Evolutionary conservation across 2,113 vertebrate genomes (phyloP).

Genomic region (Erythrocercus mccallii): DNA sequence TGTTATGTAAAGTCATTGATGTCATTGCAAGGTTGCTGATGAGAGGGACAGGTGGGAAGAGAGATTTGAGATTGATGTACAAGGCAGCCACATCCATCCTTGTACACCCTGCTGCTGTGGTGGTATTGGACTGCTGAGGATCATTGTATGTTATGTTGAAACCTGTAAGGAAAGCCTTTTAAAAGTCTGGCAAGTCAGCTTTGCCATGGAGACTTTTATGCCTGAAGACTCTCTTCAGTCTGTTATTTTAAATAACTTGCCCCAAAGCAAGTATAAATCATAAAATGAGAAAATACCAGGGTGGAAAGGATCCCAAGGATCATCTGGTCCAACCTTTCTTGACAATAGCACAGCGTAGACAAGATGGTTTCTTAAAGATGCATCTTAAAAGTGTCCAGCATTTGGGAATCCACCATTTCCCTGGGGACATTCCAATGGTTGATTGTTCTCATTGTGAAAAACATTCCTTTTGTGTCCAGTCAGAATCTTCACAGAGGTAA

Average conservation of each 20-base stretch:
- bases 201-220: background rate
- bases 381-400: background rate
- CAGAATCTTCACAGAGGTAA: background rate
- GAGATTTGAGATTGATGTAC: background rate
- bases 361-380: background rate
- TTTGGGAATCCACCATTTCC: background rate
- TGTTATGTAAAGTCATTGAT: background rate
- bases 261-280: constrained; percentile 1
- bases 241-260: constrained; percentile 20
- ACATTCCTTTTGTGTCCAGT: background rate
- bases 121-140: background rate
- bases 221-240: background rate
- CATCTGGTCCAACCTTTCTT: background rate
- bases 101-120: background rate
- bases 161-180: background rate
- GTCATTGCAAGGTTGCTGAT: background rate
- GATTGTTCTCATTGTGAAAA: background rate
- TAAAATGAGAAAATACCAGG: background rate
- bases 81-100: background rate
- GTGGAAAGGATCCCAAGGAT: background rate
- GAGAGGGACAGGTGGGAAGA: background rate
- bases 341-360: background rate
- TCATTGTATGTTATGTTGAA: background rate
- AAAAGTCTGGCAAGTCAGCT: background rate
- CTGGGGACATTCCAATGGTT: background rate